Percentiles rank a stretch among this genome's conserved stretches.
Conservation (phyloP, 2,113 vertebrate genomes). For the Manacus vitellinus region DNA sequence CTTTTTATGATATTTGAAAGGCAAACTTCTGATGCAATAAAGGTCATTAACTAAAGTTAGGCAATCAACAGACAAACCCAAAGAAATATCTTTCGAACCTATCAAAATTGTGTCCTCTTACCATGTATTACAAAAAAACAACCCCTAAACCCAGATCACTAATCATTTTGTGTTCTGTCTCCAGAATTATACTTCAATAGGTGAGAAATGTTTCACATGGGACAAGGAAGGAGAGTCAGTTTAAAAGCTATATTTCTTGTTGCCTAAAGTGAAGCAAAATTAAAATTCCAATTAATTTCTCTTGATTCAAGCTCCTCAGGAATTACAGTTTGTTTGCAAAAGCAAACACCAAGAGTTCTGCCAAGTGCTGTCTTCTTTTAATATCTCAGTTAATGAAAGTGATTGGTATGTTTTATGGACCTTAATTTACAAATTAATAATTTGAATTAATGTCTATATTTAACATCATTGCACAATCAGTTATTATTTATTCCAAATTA, state of each 20-base stretch:
- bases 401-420: slow-evolving; percentile 17
- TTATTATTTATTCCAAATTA: background rate
- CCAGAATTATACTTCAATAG: background rate
- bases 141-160: background rate
- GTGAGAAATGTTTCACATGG: background rate
- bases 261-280: background rate
- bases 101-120: background rate
- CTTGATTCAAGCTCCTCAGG: background rate
- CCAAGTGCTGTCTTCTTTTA: background rate
- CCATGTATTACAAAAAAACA: background rate
- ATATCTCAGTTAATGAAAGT: background rate
- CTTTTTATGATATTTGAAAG: background rate
- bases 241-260: background rate
- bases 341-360: background rate
- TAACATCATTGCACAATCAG: background rate
- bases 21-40: background rate
- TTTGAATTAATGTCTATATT: background rate
- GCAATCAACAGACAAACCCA: background rate
- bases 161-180: background rate
- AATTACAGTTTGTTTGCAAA: background rate
- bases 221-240: background rate
- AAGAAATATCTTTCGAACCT: background rate
- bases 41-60: background rate
- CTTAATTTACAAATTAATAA: background rate
- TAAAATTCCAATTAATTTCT: background rate